Evolutionary conservation across 2,113 vertebrate genomes (phyloP).

Genomic region (Peromyscus maniculatus): DNA sequence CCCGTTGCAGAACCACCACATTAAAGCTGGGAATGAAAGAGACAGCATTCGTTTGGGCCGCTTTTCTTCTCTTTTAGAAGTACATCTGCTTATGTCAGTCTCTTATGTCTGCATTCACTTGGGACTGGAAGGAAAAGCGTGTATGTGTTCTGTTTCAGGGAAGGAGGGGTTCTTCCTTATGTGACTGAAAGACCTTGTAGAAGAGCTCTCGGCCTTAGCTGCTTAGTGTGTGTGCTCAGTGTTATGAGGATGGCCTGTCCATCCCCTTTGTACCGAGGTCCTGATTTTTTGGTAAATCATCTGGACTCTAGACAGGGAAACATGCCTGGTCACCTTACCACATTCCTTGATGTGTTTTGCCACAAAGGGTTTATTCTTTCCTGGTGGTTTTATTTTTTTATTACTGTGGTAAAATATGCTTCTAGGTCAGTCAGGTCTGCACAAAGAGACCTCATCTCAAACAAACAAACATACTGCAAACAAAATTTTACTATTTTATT

Average conservation of each 20-base stretch:
- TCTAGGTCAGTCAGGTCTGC: neutral
- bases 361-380: conserved; percentile 41
- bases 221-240: neutral
- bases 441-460: neutral
- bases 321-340: neutral
- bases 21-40: conserved; percentile 48
- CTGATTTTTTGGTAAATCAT: neutral
- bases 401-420: neutral
- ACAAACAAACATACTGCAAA: neutral
- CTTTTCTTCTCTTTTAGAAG: conserved; percentile 6
- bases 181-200: neutral
- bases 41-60: neutral
- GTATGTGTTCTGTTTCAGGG: neutral
- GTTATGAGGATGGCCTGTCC: too few relatives aligned
- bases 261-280: neutral
- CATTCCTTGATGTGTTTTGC: neutral
- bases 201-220: neutral
- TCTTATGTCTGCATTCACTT: neutral
- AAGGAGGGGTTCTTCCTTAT: conserved; percentile 16
- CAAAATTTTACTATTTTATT: neutral
- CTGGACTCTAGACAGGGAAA: neutral
- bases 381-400: neutral
- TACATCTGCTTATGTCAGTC: conserved; percentile 25
- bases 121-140: conserved; percentile 30
- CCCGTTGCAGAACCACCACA: neutral